Conservation (phyloP, 1,140 invertebrate genomes). For the Thalassaphorura encarpata region DNA sequence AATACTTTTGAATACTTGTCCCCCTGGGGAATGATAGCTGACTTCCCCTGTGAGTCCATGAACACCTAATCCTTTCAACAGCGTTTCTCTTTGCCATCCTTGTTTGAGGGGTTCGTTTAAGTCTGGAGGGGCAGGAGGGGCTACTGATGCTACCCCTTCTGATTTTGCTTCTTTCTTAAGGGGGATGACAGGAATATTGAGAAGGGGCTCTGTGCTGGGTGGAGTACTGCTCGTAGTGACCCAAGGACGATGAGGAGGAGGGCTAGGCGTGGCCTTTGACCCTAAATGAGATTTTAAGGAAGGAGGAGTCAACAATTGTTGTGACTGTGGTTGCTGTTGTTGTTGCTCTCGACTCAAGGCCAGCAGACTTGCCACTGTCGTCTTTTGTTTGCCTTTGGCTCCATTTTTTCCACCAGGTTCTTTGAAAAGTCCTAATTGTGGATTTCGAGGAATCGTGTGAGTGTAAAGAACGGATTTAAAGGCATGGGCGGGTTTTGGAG, state of each 20-base stretch:
- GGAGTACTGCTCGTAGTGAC: slow-evolving; percentile 9
- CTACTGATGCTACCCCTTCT: slow-evolving; percentile 22
- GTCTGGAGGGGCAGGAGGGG: slow-evolving; percentile 39
- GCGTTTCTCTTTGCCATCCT: slow-evolving; percentile 83
- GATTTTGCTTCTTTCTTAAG: slow-evolving; percentile 1
- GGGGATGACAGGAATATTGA: slow-evolving; percentile 14
- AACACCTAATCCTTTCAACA: slow-evolving; percentile 17
- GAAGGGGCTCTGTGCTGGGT: too few species aligned
- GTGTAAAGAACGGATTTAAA: slow-evolving; percentile 24
- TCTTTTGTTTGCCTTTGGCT: slow-evolving; percentile 53
- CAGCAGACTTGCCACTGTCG: slow-evolving; percentile 74
- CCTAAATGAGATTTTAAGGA: too few species aligned
- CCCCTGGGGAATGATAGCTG: slow-evolving; percentile 15
- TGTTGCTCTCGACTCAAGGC: slow-evolving; percentile 65
- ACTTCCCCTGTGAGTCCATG: slow-evolving; percentile 28
- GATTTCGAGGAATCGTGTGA: slow-evolving; percentile 27
- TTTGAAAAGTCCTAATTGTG: slow-evolving; percentile 21
- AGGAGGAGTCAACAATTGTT: too few species aligned
- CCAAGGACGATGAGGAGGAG: slow-evolving; percentile 29
- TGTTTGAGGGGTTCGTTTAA: slow-evolving; percentile 61
- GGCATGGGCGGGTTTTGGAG: slow-evolving; percentile 28
- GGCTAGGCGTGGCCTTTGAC: background rate
- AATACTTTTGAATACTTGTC: slow-evolving; percentile 6
- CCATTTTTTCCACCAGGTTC: slow-evolving; percentile 8
- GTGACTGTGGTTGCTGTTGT: background rate